Conservation (phyloP, 2,113 vertebrate genomes). For the Gallinago paraguaiae region DNA sequence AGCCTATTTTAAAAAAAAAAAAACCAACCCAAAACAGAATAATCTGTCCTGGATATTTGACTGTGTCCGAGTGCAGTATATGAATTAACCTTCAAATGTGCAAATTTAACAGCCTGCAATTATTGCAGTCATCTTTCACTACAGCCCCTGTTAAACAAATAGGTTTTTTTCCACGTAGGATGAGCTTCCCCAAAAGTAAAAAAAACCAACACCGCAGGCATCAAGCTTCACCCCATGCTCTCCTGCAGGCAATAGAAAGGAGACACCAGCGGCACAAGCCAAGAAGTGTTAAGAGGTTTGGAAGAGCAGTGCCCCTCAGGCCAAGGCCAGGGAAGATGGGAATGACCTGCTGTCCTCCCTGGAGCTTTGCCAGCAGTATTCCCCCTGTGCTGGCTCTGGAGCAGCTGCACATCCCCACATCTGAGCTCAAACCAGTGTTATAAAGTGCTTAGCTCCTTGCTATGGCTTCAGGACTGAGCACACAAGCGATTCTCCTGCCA, state of each 20-base stretch:
- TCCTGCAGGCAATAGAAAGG: background rate
- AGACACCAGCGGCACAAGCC: background rate
- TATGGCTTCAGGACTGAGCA: background rate
- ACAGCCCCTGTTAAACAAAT: background rate
- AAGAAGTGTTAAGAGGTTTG: background rate
- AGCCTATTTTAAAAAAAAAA: slow-evolving; percentile 1
- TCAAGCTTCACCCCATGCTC: background rate
- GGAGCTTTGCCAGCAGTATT: background rate
- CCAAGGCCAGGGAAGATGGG: background rate
- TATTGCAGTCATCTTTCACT: background rate
- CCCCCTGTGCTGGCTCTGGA: background rate
- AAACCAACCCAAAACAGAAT: background rate
- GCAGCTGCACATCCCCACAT: background rate
- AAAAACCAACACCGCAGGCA: background rate
- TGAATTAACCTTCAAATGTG: slow-evolving; percentile 35
- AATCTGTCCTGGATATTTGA: background rate
- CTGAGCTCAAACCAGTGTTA: background rate
- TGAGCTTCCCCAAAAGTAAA: background rate
- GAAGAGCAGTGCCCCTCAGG: background rate
- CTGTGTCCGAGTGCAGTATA: background rate
- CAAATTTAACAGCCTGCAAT: slow-evolving; percentile 18
- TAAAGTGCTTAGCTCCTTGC: background rate
- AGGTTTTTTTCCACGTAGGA: background rate
- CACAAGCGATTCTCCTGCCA: background rate
- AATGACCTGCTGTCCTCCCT: background rate